Evolutionary conservation across 2,113 vertebrate species (phyloP).

Genomic region (Pangasianodon gigas): DNA sequence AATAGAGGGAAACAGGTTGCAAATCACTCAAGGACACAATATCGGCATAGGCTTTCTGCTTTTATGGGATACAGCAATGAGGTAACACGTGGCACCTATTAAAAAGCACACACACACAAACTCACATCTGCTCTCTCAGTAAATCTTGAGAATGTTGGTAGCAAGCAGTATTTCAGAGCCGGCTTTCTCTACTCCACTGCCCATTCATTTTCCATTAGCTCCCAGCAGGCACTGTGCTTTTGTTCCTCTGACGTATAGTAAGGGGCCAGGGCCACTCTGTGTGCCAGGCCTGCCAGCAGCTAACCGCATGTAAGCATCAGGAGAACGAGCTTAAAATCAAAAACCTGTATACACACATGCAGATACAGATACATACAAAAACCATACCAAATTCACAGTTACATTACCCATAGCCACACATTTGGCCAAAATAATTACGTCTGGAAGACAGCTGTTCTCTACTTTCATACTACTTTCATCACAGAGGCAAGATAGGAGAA

Average conservation of each 20-base stretch:
- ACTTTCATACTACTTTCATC: not conserved
- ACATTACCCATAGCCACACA: not conserved
- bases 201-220: not conserved
- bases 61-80: conserved; percentile 41
- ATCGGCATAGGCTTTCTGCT: conserved; percentile 30
- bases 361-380: conserved; percentile 9
- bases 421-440: not conserved
- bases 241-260: conserved; percentile 33
- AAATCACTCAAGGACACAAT: conserved; percentile 52
- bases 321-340: conserved; percentile 56
- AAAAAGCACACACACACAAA: conserved; percentile 28
- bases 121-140: conserved; percentile 10
- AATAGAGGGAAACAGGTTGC: conserved; percentile 43
- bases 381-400: not conserved
- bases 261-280: conserved; percentile 15
- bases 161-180: conserved; percentile 30
- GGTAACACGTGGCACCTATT: conserved; percentile 35
- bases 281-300: not conserved
- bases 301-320: conserved; percentile 24
- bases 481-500: not conserved
- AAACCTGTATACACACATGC: conserved; percentile 44
- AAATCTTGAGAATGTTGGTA: conserved; percentile 2
- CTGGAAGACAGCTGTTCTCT: not conserved
- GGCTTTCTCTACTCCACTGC: not conserved
- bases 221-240: conserved; percentile 33